Conservation (phyloP, 1,140 invertebrate genomes). For the Camponotus pennsylvanicus region DNA sequence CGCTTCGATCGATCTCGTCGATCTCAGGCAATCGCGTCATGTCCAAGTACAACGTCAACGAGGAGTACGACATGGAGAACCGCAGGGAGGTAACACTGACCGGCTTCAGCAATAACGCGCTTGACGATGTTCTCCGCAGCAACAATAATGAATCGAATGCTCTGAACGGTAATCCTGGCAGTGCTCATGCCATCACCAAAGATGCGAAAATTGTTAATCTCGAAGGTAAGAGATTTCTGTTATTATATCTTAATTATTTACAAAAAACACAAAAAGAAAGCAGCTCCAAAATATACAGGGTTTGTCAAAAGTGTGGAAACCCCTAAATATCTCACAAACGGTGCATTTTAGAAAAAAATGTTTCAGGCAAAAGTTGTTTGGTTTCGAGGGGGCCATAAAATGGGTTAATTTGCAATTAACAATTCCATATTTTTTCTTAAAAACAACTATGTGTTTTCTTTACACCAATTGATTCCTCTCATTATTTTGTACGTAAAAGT, state of each 20-base stretch:
- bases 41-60: constrained; percentile 81
- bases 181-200: constrained; percentile 60
- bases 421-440: too few species aligned
- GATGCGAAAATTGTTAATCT: constrained; percentile 71
- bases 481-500: too few species aligned
- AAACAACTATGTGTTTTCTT: too few species aligned
- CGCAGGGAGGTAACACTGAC: constrained; percentile 79
- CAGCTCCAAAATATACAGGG: background rate
- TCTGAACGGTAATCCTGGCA: constrained; percentile 63
- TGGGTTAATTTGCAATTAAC: too few species aligned
- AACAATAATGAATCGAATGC: constrained; percentile 68
- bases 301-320: too few species aligned
- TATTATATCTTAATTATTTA: background rate
- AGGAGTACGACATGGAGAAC: constrained; percentile 77
- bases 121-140: constrained; percentile 75
- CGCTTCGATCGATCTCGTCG: background rate
- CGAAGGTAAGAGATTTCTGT: constrained; percentile 61
- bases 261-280: background rate
- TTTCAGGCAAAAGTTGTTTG: too few species aligned
- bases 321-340: too few species aligned
- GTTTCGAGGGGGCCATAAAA: too few species aligned
- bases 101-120: constrained; percentile 75
- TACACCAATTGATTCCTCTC: too few species aligned
- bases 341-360: too few species aligned
- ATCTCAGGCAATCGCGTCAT: constrained; percentile 67